These are phyloP conservation scores for Entosphenus tridentatus DNA, from an alignment of 2,113 vertebrate species.

Conservation along the genomic window DNA sequence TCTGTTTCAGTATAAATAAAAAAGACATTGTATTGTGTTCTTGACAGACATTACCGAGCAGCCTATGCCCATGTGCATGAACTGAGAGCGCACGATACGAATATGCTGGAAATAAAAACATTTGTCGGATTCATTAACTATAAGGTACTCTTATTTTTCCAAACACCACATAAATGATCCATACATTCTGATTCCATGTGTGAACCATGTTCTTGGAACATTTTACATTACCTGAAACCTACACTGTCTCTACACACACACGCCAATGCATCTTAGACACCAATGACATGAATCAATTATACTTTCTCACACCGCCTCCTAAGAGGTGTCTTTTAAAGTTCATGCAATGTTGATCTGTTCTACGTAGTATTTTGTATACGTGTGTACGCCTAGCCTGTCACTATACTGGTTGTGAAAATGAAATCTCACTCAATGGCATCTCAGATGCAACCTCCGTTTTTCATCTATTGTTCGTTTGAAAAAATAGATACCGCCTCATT, in stretches of 20 bases:
- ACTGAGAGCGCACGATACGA: conserved; percentile 78
- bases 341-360: neutral
- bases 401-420: too few species aligned
- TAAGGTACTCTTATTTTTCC: conserved; percentile 35
- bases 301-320: neutral
- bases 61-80: conserved; percentile 84
- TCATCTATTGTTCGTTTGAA: too few species aligned
- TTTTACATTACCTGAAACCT: neutral
- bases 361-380: neutral
- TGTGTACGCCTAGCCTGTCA: too few species aligned
- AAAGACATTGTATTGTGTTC: conserved; percentile 9
- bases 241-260: neutral
- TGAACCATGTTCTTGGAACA: neutral
- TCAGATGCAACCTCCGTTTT: too few species aligned
- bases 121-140: conserved; percentile 98
- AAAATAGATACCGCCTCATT: too few species aligned
- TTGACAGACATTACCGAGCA: conserved; percentile 63
- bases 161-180: neutral
- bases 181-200: neutral
- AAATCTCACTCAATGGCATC: too few species aligned
- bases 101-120: conserved; percentile 94
- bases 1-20: too few species aligned
- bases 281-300: neutral
- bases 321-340: neutral
- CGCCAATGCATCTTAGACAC: neutral